A percentile compares a stretch with the other conserved stretches of the same genome.
These are phyloP conservation scores for Xenops minutus DNA, from an alignment of 2,797 vertebrate genomes.

Conservation along the genomic window DNA sequence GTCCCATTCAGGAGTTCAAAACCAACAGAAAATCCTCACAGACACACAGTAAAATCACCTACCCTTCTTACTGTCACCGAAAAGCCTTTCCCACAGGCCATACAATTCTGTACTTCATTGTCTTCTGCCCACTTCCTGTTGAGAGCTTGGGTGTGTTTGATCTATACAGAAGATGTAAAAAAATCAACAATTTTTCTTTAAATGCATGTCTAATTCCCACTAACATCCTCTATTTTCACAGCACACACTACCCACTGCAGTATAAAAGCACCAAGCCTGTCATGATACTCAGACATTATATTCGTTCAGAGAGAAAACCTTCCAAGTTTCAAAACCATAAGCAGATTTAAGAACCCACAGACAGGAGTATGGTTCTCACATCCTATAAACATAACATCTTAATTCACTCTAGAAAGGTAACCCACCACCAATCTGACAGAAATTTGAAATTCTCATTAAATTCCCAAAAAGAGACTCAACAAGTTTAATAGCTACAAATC, in stretches of 20 bases:
- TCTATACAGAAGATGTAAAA: conserved; percentile 72
- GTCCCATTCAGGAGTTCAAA: background rate
- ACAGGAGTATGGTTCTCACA: background rate
- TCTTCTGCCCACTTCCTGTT: conserved; percentile 98
- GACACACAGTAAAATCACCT: background rate
- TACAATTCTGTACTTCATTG: conserved; percentile 96
- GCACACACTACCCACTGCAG: background rate
- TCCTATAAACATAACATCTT: background rate
- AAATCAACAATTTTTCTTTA: background rate
- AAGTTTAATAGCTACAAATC: background rate
- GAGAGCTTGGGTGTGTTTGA: conserved; percentile 92
- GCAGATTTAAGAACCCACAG: background rate
- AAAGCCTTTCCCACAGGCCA: conserved; percentile 95
- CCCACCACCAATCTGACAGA: background rate
- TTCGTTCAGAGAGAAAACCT: background rate
- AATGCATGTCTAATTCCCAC: background rate
- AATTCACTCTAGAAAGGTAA: background rate
- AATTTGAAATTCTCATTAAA: background rate
- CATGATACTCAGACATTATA: background rate
- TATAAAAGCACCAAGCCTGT: background rate
- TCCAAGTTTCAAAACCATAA: background rate
- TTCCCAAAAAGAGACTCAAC: background rate
- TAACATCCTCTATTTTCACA: background rate
- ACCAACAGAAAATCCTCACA: background rate
- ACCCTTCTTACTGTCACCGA: conserved; percentile 94